Base-by-base conservation (phyloP, 1,140 invertebrate species). In the Anastrepha ludens region DNA sequence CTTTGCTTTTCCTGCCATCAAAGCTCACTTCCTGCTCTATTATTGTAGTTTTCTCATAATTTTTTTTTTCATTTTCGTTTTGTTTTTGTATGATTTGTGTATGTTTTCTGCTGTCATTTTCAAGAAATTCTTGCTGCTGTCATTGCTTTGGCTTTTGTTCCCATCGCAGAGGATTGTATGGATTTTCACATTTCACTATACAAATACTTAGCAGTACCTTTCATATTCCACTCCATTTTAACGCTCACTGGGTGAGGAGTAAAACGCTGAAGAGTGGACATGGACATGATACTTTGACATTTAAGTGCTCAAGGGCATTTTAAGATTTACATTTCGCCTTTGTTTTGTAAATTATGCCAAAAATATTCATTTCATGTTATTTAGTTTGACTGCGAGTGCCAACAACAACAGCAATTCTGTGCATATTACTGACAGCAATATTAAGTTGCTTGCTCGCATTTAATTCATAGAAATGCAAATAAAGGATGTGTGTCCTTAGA, bases 311-410 rank as follows among this genome's bases (percentile, higher is more conserved):
- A 81, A 81, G 74, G 74, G 74, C 50, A 81, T 55, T 55, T 81
- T 81, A 81, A 55, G 47, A 81, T 81, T 81, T 81, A 81, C 74
- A 81, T 81, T 81, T 81, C 47, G 74, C 47, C 74, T 81, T 81
- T 81, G 74, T 81, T 81, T 81, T 50, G 74, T 81, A 81, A 58
- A 81, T 81, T 81, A 58, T 81, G 74, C 74, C 74, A 81, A 81
- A 81, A 81, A 81, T 81, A 81, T 81, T 81, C 74, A 81, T 81
- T 58, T 81, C 47, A 55, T 81, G 74, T 81, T 55, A 50, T 81
- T 81, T 81, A 41, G 20, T 55, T 81, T 81, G 74, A 20, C 50
- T 8, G 2, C 50, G 3, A 29, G 50, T 11, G 50, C 17, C 74
- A 81, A 50, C 74, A 29, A 29, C 47, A 81, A 81, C 44, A 9